Evolutionary conservation across 2,888 invertebrate species (phyloP).

Genomic region (Dione vanillae): DNA sequence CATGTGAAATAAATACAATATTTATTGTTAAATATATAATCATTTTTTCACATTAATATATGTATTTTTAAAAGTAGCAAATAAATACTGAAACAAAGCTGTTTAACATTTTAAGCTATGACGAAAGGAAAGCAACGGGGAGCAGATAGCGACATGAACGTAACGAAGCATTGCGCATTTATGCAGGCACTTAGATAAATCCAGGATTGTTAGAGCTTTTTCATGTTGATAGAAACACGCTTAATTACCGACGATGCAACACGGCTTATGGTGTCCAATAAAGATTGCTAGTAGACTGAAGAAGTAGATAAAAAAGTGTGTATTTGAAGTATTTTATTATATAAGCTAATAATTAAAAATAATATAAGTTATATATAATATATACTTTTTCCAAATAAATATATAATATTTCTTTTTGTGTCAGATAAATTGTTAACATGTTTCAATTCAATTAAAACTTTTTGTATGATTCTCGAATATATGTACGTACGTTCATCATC

Average conservation of each 20-base stretch:
- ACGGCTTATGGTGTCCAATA: constrained; percentile 6
- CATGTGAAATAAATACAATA: too few species aligned
- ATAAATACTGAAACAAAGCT: background rate
- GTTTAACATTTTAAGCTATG: constrained; percentile 26
- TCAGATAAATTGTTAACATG: too few species aligned
- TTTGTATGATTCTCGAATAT: background rate
- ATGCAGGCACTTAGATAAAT: constrained; percentile 69
- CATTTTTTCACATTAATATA: too few species aligned
- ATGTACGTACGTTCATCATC: background rate
- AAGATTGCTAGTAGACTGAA: background rate
- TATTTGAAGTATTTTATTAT: background rate
- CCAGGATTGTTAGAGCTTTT: constrained; percentile 47
- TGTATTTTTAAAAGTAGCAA: background rate
- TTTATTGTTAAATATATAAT: too few species aligned
- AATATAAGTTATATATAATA: too few species aligned
- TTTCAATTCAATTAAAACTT: too few species aligned
- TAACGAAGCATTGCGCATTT: constrained; percentile 59
- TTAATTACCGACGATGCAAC: constrained; percentile 31
- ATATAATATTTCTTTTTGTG: too few species aligned
- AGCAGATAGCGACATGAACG: constrained; percentile 51
- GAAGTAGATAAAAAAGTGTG: background rate
- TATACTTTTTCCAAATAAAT: too few species aligned
- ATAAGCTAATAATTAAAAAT: too few species aligned
- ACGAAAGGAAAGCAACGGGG: constrained; percentile 45
- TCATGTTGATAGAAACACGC: constrained; percentile 40